Conservation (phyloP, 2,888 invertebrate genomes). For the Nasonia oneida region DNA sequence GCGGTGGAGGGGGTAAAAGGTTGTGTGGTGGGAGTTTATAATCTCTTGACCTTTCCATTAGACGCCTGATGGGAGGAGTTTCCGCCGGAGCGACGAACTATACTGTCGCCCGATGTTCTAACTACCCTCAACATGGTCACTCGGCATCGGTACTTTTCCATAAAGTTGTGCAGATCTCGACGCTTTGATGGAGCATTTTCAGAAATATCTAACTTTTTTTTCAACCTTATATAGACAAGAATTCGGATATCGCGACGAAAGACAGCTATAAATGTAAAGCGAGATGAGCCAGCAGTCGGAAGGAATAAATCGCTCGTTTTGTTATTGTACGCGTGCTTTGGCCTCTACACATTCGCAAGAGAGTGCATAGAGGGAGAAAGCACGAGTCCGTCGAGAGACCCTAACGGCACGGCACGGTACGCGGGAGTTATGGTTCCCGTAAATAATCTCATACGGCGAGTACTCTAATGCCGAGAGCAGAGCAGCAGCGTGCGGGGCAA, state of each 20-base stretch:
- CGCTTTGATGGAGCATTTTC: background rate
- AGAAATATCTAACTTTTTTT: background rate
- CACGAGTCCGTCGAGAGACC: conserved; percentile 10
- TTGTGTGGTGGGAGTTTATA: no score
- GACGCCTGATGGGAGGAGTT: no score
- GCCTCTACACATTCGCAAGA: conserved; percentile 38
- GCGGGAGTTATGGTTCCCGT: conserved; percentile 74
- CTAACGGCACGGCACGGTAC: conserved; percentile 67
- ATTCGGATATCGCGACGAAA: conserved; percentile 18
- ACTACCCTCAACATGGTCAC: no score
- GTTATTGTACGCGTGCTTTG: conserved; percentile 67
- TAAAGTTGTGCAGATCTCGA: no score
- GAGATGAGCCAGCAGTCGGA: conserved; percentile 54
- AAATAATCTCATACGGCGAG: conserved; percentile 71
- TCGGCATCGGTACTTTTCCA: no score
- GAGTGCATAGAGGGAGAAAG: conserved; percentile 8
- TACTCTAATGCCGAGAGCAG: conserved; percentile 65
- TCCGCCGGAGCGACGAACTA: no score
- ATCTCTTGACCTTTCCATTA: no score
- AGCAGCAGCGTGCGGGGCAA: background rate
- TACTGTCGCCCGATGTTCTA: no score
- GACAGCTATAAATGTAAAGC: conserved; percentile 7
- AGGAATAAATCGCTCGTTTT: conserved; percentile 69
- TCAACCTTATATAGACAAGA: background rate
- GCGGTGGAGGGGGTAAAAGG: no score